Evolutionary conservation across 2,113 vertebrate genomes (phyloP), one percentile per base, ranked within the genome.

Genomic region (Oenanthe melanoleuca): DNA sequence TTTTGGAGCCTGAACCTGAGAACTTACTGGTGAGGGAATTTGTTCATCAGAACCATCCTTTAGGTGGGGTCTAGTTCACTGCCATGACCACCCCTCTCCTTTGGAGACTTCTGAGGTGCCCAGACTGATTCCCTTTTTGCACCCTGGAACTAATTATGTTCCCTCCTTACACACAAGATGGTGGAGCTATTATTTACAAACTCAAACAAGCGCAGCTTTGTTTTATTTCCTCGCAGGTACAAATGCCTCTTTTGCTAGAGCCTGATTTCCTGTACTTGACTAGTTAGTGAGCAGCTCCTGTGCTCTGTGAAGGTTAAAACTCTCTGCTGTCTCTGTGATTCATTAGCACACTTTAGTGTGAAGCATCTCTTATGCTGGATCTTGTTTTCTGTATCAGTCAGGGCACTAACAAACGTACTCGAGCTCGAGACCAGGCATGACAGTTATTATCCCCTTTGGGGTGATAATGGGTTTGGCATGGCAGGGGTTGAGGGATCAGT

Each of bases 401-500:
- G 79, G 25, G 81, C 79, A 42, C 85, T 96, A 96, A 95, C 95
- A 92, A 95, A 96, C 12, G 6, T 80, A 92, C 93, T 93, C 0
- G 11, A 89, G 85, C 95, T 86, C 26, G 50, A 95, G 96, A 85
- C 79, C 57, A 75, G 90, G 90, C 95, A 7, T 96, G 96, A 96
- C 96, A 97, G 93, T 97, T 97, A 94, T 97, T 97, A 96, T 96
- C 93, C 95, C 95, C 96, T 95, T 96, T 83, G 95, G 96, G 63
- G 90, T 93, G 96, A 93, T 96, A 96, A 96, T 95, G 85, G 85
- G 17, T 94, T 93, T 95, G 95, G 93, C 90, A 61, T 94, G 95
- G 96, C 93, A 93, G 82, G 95, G 90, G 90, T 94, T 93, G 90
- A 96, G 92, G 88, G 95, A 89, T 95, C 95, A 94, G 88, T 49